These are phyloP conservation scores for Paelopatides confundens DNA, from an alignment of 53 echinoderm and acorn worm species.

Conservation along the genomic window DNA sequence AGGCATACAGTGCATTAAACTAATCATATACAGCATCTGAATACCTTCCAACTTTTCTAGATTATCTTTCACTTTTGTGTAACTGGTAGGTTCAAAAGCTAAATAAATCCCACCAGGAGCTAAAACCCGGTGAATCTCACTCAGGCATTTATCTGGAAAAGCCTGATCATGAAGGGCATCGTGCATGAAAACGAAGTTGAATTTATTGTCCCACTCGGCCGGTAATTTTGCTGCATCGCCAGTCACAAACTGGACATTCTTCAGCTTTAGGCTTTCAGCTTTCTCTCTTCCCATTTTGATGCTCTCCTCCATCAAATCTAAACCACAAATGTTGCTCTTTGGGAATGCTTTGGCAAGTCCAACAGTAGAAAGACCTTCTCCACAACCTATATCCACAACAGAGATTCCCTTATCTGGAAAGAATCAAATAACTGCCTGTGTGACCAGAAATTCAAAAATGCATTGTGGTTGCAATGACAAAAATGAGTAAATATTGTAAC, in stretches of 20 bases:
- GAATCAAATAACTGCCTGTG: no score
- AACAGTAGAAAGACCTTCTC: neutral
- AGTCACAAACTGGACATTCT: neutral
- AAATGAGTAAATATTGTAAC: no score
- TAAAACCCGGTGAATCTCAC: neutral
- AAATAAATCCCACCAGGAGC: neutral
- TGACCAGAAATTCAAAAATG: no score
- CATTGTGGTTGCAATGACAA: no score
- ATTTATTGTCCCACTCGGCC: neutral
- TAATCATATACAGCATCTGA: neutral
- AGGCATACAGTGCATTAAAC: slow-evolving; percentile 76
- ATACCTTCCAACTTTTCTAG: neutral
- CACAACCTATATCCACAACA: slow-evolving; percentile 20
- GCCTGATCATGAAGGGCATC: slow-evolving; percentile 30
- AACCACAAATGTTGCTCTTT: neutral
- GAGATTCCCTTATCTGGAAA: neutral
- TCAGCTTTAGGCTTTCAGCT: neutral
- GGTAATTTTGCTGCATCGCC: slow-evolving; percentile 19
- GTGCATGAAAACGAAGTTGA: slow-evolving; percentile 10
- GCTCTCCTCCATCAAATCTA: neutral
- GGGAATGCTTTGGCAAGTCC: neutral
- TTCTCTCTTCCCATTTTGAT: neutral
- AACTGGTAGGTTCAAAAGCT: slow-evolving; percentile 1
- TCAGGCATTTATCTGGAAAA: neutral
- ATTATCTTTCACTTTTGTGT: slow-evolving; percentile 25